These are phyloP conservation scores for Stylophora pistillata DNA, from an alignment of 64 coral and sea anemone species.

Conservation along the genomic window DNA sequence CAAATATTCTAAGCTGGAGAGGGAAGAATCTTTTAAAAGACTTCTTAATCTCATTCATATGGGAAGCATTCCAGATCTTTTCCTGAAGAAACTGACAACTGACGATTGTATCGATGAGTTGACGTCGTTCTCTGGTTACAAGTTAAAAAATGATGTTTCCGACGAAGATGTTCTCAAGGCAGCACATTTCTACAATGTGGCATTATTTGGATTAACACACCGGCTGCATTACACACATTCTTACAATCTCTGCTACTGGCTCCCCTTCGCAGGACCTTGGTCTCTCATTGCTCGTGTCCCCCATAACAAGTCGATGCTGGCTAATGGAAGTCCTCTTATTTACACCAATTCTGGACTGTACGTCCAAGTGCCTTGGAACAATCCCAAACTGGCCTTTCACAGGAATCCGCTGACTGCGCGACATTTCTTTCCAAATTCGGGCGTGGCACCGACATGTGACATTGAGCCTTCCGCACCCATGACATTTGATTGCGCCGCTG, in stretches of 20 bases:
- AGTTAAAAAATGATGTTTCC: constrained; percentile 21
- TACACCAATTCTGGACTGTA: constrained; percentile 36
- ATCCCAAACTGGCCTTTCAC: constrained; percentile 40
- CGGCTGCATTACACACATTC: constrained; percentile 37
- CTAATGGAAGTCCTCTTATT: constrained; percentile 24
- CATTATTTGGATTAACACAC: constrained; percentile 32
- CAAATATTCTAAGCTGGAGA: not conserved
- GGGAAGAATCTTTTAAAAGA: constrained; percentile 19
- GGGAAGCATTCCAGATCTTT: constrained; percentile 25
- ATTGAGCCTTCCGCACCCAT: constrained; percentile 32
- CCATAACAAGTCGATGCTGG: constrained; percentile 41
- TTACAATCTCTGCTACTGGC: constrained; percentile 39
- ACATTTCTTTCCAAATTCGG: constrained; percentile 17
- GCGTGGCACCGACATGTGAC: constrained; percentile 26
- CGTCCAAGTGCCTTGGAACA: constrained; percentile 42
- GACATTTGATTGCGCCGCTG: constrained; percentile 43
- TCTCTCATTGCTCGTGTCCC: constrained; percentile 44
- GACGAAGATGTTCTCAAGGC: constrained; percentile 4
- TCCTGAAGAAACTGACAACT: constrained; percentile 4
- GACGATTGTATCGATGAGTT: constrained; percentile 10
- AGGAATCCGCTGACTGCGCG: constrained; percentile 27
- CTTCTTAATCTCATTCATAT: constrained; percentile 41
- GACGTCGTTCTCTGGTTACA: not conserved
- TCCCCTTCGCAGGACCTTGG: constrained; percentile 36
- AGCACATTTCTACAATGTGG: constrained; percentile 26